Evolutionary conservation across 2,888 invertebrate genomes (phyloP).

Genomic region (Cylindroiulus punctatus): DNA sequence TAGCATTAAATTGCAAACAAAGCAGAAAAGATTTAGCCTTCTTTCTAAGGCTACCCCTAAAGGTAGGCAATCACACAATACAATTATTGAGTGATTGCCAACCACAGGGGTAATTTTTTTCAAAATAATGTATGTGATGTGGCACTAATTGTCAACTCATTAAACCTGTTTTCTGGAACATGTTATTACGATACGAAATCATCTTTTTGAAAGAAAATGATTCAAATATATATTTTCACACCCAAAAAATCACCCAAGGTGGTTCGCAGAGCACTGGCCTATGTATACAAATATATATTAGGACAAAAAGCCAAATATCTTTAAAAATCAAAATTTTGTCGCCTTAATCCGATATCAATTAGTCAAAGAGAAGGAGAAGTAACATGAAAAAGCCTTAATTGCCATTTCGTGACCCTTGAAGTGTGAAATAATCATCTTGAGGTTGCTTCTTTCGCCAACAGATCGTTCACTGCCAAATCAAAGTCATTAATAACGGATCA

Average conservation of each 20-base stretch:
- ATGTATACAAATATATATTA: not conserved
- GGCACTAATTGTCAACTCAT: too few relatives aligned
- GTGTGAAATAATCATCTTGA: slow-evolving; percentile 25
- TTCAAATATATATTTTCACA: too few relatives aligned
- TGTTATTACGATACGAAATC: too few relatives aligned
- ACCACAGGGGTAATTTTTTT: not conserved
- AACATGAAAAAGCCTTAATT: slow-evolving; percentile 22
- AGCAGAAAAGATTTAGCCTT: too few relatives aligned
- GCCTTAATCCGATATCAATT: slow-evolving; percentile 4
- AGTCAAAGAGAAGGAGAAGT: not conserved
- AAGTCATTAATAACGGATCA: slow-evolving; percentile 20
- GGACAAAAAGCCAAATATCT: not conserved
- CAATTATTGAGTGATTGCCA: not conserved
- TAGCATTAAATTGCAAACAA: too few relatives aligned
- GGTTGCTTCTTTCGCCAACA: not conserved
- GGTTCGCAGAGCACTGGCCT: not conserved
- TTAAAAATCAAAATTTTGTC: slow-evolving; percentile 11
- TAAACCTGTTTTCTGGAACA: too few relatives aligned
- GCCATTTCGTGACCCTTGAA: slow-evolving; percentile 25
- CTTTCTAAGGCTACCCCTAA: not conserved
- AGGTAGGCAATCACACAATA: not conserved
- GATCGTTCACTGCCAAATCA: slow-evolving; percentile 31
- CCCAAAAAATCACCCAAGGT: too few relatives aligned
- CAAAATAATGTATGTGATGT: not conserved
- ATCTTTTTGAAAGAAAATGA: too few relatives aligned